Evolutionary conservation across 1,140 invertebrate genomes (phyloP), one percentile per base, ranked within the genome.

Genomic region (Doryteuthis pealeii): DNA sequence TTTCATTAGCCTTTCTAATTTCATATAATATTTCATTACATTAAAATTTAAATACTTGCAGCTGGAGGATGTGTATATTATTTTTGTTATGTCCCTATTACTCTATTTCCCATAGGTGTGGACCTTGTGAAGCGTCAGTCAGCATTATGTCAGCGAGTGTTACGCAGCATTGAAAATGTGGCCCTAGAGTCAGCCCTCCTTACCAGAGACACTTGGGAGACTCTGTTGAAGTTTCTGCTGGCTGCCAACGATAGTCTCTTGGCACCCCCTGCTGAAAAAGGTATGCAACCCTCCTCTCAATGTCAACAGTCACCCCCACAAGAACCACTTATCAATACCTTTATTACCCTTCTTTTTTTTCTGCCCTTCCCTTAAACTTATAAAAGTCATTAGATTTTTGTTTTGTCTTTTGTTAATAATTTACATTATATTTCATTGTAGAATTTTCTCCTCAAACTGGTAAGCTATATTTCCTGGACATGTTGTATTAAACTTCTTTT

Each of bases 241-340:
- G 93, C 95, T 6, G 96, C 98, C 40, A 97, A 97, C 84, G 94
- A 97, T 84, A 94, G 95, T 18, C 89, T 99, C 26, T 89, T 99
- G 35, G 92, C 96, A 22, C 95, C 96, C 45, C 96, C 96, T 22
- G 94, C 94, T 28, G 92, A 96, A 28, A 95, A 95, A 90, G 91
- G 91, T 91, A 88, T 71, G 35, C 35, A 40, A 6, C n/a, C n/a
- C n/a, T n/a, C n/a, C n/a, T n/a, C n/a, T n/a, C n/a, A 40, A 22
- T 49, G n/a, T 71, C 43, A n/a, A 26, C 0, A 54, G 10, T 40
- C 4, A 5, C 35, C 3, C 35, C 35, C 10, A 10, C 35, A 40
- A 40, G 35, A 3, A 40, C 32, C 22, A 22, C n/a, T 65, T 62
- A 35, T 40, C n/a, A 73, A 28, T 40, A 54, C 22, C 32, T 14